Evolutionary conservation across 2,797 vertebrate species (phyloP).

Genomic region (Xiphophorus birchmanni): DNA sequence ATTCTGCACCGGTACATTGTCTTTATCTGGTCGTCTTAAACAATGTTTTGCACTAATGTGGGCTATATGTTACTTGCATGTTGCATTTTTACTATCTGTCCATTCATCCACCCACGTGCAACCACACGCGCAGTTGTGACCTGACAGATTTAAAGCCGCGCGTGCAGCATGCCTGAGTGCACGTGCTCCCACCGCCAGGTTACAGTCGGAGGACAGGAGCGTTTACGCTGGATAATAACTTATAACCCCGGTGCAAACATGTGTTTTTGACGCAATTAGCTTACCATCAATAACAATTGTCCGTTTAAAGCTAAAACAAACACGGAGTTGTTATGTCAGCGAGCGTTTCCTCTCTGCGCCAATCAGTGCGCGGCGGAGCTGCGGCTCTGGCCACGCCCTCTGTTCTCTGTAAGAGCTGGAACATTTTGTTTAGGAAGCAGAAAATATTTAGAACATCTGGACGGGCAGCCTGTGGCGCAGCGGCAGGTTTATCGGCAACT

Average conservation of each 20-base stretch:
- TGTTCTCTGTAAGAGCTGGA: slow-evolving; percentile 53
- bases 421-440: slow-evolving; percentile 68
- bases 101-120: background rate
- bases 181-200: slow-evolving; percentile 35
- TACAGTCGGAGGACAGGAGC: background rate
- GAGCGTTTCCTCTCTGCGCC: slow-evolving; percentile 25
- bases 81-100: slow-evolving; percentile 1
- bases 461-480: background rate
- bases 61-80: background rate
- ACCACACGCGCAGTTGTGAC: background rate
- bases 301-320: slow-evolving; percentile 37
- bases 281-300: background rate
- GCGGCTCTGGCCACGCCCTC: slow-evolving; percentile 46
- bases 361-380: slow-evolving; percentile 36
- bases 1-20: background rate
- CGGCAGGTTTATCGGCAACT: background rate
- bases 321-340: background rate
- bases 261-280: background rate
- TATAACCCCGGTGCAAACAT: background rate
- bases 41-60: background rate
- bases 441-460: slow-evolving; percentile 24
- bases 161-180: slow-evolving; percentile 18
- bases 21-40: background rate
- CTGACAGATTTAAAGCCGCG: background rate
- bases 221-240: accelerated